Evolutionary conservation across 2,888 invertebrate genomes (phyloP).

Genomic region (Hyposoter dolosus): DNA sequence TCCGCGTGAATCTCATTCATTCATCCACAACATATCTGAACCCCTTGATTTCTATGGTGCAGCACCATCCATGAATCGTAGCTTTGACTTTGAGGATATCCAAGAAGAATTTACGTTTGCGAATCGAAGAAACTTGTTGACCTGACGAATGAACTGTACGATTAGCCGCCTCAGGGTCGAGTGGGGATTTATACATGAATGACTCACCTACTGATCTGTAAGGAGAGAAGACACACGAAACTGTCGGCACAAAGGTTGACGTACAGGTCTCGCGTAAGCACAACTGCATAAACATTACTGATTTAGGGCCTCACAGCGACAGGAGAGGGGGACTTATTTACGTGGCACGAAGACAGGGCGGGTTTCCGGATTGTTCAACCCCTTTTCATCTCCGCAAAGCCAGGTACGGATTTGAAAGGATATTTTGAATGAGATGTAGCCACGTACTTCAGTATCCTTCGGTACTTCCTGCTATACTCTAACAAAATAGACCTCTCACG

Average conservation of each 20-base stretch:
- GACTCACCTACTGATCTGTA: constrained; percentile 70
- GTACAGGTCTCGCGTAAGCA: constrained; percentile 77
- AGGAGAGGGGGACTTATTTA: constrained; percentile 58
- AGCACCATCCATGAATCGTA: constrained; percentile 20
- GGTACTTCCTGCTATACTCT: constrained; percentile 42
- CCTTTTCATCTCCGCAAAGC: constrained; percentile 75
- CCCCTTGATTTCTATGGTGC: background rate
- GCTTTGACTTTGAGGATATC: constrained; percentile 9
- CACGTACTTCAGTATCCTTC: constrained; percentile 60
- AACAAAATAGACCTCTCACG: constrained; percentile 24
- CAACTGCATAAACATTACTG: constrained; percentile 25
- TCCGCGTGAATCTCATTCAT: background rate
- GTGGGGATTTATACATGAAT: constrained; percentile 81
- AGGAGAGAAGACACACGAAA: constrained; percentile 71
- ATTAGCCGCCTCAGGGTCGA: constrained; percentile 79
- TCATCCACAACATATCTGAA: background rate
- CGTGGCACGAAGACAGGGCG: constrained; percentile 56
- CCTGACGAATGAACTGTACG: constrained; percentile 79
- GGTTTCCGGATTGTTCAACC: constrained; percentile 73
- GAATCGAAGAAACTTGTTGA: constrained; percentile 60
- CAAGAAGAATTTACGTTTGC: constrained; percentile 71
- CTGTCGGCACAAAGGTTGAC: constrained; percentile 65
- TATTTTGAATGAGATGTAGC: constrained; percentile 40
- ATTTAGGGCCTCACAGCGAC: constrained; percentile 8
- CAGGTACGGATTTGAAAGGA: constrained; percentile 46